Base-by-base conservation (phyloP, 2,797 vertebrate species). In the Sardinella longiceps region DNA sequence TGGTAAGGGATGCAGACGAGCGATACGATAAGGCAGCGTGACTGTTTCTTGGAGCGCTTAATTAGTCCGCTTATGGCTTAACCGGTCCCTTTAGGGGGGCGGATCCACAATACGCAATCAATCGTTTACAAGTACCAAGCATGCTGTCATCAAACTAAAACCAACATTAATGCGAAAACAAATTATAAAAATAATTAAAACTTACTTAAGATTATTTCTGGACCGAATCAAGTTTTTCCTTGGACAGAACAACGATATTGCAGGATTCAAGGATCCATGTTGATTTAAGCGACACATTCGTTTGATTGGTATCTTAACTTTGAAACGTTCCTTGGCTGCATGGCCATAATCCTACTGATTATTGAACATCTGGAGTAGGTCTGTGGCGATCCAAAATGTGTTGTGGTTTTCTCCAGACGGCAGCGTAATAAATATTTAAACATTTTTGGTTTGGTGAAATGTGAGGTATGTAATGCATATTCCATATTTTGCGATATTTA, bases 331-430 rank as follows among this genome's bases (percentile, higher is more conserved):
- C 37, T 43, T 77, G 37, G 37, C 70, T 77, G 37, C 18, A 37
- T 77, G 37, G 70, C 70, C 37, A 43, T 77, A 77, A 77, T 77
- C 70, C 70, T 51, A 77, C 90, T 91, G 89, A 92, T 92, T 88
- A 88, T 87, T 89, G 87, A 89, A 94, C 94, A 93, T 94, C 93
- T 94, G 92, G 93, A 93, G 90, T 86, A 86, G 85, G 87, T 94
- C 93, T 91, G 90, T 89, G 89, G 85, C 86, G 85, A 91, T 91
- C 89, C 18, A 80, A 85, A 93, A 91, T 89, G 86, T 88, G 88
- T 91, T 89, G 87, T 85, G 90, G 87, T 88, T 89, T 43, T 87
- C 85, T 88, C 88, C 89, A 91, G 90, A 91, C 87, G 80, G 84
- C 87, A 89, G 82, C 80, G 48, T 82, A 86, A 50, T 39, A 90